Conservation (phyloP, 2,888 invertebrate genomes). For the Venustoraphidia nigricollis region DNA sequence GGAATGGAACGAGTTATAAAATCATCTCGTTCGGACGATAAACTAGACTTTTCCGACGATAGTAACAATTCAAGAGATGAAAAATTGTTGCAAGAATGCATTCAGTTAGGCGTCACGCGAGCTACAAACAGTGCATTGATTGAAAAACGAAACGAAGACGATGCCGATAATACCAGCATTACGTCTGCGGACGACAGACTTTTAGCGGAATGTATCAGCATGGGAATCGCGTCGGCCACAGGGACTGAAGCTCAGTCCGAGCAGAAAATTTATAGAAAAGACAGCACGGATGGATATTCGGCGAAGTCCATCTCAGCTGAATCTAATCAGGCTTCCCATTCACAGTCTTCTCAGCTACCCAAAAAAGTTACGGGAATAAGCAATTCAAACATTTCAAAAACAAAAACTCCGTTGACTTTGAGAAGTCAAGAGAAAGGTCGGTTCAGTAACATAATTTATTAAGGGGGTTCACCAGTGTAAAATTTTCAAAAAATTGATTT, state of each 20-base stretch:
- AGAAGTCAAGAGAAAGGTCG: no score
- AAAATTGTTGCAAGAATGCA: slow-evolving; percentile 27
- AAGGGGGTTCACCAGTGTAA: no score
- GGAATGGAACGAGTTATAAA: slow-evolving; percentile 1
- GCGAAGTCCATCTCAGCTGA: no score
- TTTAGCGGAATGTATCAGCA: slow-evolving; percentile 4
- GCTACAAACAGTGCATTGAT: slow-evolving; percentile 2
- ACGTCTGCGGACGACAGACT: slow-evolving; percentile 5
- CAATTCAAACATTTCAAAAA: no score
- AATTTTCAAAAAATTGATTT: no score
- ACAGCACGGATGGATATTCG: no score
- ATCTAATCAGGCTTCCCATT: no score
- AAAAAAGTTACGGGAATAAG: no score
- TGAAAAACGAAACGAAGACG: slow-evolving; percentile 4
- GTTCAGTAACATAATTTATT: no score
- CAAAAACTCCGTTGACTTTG: no score
- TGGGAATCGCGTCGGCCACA: slow-evolving; percentile 2
- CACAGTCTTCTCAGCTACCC: no score
- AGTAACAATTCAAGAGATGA: slow-evolving; percentile 18
- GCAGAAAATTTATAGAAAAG: no score
- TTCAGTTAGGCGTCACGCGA: slow-evolving; percentile 25
- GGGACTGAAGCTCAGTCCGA: background rate
- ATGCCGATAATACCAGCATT: slow-evolving; percentile 4
- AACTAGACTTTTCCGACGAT: slow-evolving; percentile 2
- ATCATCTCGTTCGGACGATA: background rate